Evolutionary conservation across 2,113 vertebrate genomes (phyloP).

Genomic region (Parotia lawesii): DNA sequence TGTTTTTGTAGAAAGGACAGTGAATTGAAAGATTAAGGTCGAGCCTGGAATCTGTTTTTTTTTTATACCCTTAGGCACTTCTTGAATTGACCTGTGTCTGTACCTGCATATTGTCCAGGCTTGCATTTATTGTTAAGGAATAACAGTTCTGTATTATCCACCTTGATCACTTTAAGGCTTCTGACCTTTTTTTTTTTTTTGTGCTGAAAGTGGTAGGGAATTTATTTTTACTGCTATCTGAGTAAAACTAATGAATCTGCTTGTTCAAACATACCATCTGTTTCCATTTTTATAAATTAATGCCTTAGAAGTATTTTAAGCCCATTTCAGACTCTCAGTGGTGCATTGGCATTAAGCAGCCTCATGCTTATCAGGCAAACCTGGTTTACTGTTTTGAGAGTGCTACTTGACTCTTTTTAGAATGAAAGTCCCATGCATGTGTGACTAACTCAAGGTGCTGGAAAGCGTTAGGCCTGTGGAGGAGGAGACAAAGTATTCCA

Average conservation of each 20-base stretch:
- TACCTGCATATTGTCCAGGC: not conserved
- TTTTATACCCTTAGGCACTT: not conserved
- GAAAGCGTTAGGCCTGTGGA: not conserved
- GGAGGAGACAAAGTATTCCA: not conserved
- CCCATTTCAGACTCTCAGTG: not conserved
- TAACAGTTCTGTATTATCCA: not conserved
- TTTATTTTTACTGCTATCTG: not conserved
- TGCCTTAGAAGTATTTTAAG: not conserved
- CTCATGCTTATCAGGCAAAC: not conserved
- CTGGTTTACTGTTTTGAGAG: not conserved
- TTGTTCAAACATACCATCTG: not conserved
- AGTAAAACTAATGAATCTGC: not conserved
- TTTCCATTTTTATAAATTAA: not conserved
- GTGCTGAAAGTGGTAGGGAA: not conserved
- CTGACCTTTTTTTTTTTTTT: not conserved
- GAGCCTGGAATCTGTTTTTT: not conserved
- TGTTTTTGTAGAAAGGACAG: not conserved
- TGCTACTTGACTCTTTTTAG: not conserved
- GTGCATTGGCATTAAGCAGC: not conserved
- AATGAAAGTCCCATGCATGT: not conserved
- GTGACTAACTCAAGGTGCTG: not conserved
- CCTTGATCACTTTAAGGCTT: not conserved
- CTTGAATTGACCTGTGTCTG: not conserved
- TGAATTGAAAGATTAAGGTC: not conserved
- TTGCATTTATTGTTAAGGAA: not conserved